Base-by-base conservation (phyloP, 2,888 invertebrate genomes). In the Cantharis rufa region DNA sequence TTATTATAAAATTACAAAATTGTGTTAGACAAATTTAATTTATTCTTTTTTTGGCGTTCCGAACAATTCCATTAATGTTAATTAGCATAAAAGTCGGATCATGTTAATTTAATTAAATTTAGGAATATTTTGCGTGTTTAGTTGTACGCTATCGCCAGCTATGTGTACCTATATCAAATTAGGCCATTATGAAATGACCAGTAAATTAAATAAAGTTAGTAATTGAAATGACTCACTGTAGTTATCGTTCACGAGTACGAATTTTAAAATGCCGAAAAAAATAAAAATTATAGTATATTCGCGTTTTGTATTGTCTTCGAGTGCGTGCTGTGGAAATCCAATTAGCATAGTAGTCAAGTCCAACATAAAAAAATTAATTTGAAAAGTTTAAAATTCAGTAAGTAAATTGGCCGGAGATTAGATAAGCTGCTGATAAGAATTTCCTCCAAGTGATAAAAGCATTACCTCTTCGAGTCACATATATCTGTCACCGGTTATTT, bases 191-290 rank as follows among this genome's bases (percentile, higher is more conserved):
- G 68, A 27, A 77, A 74, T 77, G 70, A 74, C 70, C 72, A 62
- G 66, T 72, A 61, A 66, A 74, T 78, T 75, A 78, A 78, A 78
- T 78, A 75, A 78, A 78, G 72, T 62, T 24, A 18, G 69, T 73
- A 78, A 78, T 75, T 75, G 75, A 75, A 78, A 78, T 78, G 75
- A 78, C 78, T 78, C 78, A 78, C 75, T 69, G 68, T 21, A 18
- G 27, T 61, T 68, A 74, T 70, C 62, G 62, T 63, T 15, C 10
- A 61, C 15, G 15, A 62, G 71, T 48, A 72, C 70, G 70, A 27
- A 28, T 63, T 73, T 77, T 69, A 68, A 21, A 64, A 77, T 74
- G 64, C 15, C 15, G 63, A 16, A 69, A 73, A 70, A 74, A 63
- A 18, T 48, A 27, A 66, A 75, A 75, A 48, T 66, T 48, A n/a